Conservation (phyloP, 1,140 invertebrate genomes). For the Panagrolaimus sp. region DNA sequence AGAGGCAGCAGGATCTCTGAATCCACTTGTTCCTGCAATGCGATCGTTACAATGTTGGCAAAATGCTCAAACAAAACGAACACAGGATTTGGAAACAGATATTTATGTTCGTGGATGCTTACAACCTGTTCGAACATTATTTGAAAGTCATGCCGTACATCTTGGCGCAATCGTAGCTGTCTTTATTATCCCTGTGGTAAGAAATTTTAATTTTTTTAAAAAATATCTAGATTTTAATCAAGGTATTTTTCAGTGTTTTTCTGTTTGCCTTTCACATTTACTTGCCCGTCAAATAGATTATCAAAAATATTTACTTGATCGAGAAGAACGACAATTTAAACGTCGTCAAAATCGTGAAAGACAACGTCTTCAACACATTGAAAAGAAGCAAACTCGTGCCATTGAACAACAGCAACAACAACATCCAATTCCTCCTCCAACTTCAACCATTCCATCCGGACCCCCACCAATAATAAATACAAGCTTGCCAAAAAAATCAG, state of each 20-base stretch:
- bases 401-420: constrained; percentile 17
- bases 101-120: constrained; percentile 54
- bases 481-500: constrained; percentile 21
- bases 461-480: constrained; percentile 5
- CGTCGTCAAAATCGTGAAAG: constrained; percentile 44
- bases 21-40: constrained; percentile 54
- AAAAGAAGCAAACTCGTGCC: not conserved
- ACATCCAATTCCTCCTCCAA: constrained; percentile 18
- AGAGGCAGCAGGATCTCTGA: constrained; percentile 43
- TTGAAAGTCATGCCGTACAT: constrained; percentile 54
- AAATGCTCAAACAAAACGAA: constrained; percentile 56
- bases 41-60: constrained; percentile 58
- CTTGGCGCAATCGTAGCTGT: constrained; percentile 51
- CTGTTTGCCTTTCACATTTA: constrained; percentile 51
- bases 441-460: constrained; percentile 10
- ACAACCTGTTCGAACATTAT: constrained; percentile 47
- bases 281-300: constrained; percentile 59
- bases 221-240: not conserved
- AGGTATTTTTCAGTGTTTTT: constrained; percentile 49
- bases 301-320: constrained; percentile 51
- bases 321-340: constrained; percentile 52
- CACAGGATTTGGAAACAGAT: constrained; percentile 53
- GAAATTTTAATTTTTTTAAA: constrained; percentile 24
- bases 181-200: constrained; percentile 55
- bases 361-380: constrained; percentile 22